Evolutionary conservation across 2,888 invertebrate species (phyloP).

Genomic region (Melieria crassipennis): DNA sequence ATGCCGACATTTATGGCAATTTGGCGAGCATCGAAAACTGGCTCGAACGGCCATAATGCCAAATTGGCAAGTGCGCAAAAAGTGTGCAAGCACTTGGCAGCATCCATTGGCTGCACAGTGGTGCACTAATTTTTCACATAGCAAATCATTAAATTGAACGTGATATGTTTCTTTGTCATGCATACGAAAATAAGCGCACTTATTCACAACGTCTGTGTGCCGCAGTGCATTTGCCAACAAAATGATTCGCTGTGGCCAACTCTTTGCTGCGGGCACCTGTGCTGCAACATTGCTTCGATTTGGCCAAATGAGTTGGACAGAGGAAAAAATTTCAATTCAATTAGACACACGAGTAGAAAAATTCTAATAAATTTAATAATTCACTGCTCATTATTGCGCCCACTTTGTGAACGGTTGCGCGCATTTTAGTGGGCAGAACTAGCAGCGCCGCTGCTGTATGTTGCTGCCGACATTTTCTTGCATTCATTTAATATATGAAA

Average conservation of each 20-base stretch:
- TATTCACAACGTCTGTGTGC: neutral
- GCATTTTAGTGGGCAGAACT: no score
- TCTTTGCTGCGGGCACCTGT: neutral
- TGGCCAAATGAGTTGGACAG: neutral
- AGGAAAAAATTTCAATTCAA: neutral
- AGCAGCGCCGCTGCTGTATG: no score
- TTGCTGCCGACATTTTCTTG: no score
- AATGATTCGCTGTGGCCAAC: neutral
- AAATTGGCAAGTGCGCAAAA: neutral
- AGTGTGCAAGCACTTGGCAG: neutral
- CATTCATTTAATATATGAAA: no score
- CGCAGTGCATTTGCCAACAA: neutral
- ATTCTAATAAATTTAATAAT: constrained; percentile 37
- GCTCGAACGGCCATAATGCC: neutral
- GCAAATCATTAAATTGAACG: constrained; percentile 21
- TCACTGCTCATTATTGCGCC: constrained; percentile 37
- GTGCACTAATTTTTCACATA: constrained; percentile 18
- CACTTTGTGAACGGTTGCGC: neutral
- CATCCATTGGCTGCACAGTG: constrained; percentile 9
- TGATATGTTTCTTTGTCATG: neutral
- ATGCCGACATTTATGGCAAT: constrained; percentile 35
- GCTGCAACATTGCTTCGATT: neutral
- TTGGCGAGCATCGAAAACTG: constrained; percentile 8
- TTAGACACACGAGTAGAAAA: neutral
- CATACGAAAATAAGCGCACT: constrained; percentile 23